A percentile compares a stretch with the other conserved stretches of the same genome.
phyloP scores from a whole-genome alignment of 2,113 vertebrate species.

The Rhodinocichla rosea region DNA sequence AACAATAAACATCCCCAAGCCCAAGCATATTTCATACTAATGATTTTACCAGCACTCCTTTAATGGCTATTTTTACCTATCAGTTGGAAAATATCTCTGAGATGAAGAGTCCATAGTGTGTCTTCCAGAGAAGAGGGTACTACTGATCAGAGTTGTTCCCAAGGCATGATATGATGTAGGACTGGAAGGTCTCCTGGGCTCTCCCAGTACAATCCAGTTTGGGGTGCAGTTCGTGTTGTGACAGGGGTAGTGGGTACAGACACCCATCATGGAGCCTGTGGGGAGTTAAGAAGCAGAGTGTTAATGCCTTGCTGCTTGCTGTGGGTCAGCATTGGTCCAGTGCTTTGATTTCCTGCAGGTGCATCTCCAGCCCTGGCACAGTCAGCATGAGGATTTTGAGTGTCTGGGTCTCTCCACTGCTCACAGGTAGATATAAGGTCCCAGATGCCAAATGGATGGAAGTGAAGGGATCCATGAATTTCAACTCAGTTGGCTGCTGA shows the following conservation, averaged over 20 bases:
- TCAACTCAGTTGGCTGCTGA: background rate
- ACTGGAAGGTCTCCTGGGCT: background rate
- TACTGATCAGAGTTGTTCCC: background rate
- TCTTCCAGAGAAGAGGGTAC: background rate
- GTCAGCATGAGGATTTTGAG: background rate
- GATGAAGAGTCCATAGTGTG: background rate
- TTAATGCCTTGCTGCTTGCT: background rate
- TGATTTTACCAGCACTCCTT: background rate
- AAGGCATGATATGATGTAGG: background rate
- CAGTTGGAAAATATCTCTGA: background rate
- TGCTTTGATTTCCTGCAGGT: background rate
- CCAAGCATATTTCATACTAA: background rate
- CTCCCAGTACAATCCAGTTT: background rate
- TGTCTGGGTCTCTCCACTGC: background rate
- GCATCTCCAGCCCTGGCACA: background rate
- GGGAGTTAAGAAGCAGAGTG: background rate
- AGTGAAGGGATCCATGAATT: background rate
- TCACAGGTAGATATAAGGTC: background rate
- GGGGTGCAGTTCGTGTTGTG: background rate
- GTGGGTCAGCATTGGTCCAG: background rate
- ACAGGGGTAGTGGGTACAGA: background rate
- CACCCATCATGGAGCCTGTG: background rate
- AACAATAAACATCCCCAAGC: background rate
- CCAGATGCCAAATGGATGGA: background rate
- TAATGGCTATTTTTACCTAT: background rate